Percentiles rank a stretch among this genome's conserved stretches.
Conservation (phyloP, 1,140 invertebrate species). For the Brachionus angularis region DNA sequence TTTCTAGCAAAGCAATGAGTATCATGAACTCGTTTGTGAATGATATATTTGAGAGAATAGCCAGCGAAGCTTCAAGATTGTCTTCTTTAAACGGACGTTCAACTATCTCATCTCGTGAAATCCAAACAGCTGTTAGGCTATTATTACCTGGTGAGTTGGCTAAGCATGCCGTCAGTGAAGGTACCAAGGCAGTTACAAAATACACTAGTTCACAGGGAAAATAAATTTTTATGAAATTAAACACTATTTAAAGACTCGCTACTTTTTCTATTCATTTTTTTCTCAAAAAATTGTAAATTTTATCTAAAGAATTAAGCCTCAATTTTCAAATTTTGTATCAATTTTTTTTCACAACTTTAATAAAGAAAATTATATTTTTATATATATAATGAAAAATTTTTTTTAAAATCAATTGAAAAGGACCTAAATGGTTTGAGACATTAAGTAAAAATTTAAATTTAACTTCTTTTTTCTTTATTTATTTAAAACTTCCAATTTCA, state of each 20-base stretch:
- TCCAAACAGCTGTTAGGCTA: constrained; percentile 65
- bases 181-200: constrained; percentile 63
- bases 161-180: constrained; percentile 64
- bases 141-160: constrained; percentile 65
- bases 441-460: too few relatives aligned
- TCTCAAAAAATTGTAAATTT: too few relatives aligned
- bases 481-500: too few relatives aligned
- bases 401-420: too few relatives aligned
- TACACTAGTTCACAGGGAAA: constrained; percentile 57
- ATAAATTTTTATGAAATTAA: background rate
- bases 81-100: constrained; percentile 55
- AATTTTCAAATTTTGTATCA: too few relatives aligned
- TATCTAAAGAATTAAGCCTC: too few relatives aligned
- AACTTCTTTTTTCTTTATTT: too few relatives aligned
- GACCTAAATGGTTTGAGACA: too few relatives aligned
- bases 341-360: too few relatives aligned
- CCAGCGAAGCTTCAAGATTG: constrained; percentile 52
- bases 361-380: too few relatives aligned
- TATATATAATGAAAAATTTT: too few relatives aligned
- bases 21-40: constrained; percentile 59
- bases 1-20: constrained; percentile 61
- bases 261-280: too few relatives aligned
- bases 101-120: constrained; percentile 63
- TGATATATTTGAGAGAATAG: constrained; percentile 59
- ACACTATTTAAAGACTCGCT: background rate